Percentiles rank a stretch among this genome's conserved stretches.
Evolutionary conservation across 2,797 vertebrate genomes (phyloP).

Genomic region (Urocyon cinereoargenteus): DNA sequence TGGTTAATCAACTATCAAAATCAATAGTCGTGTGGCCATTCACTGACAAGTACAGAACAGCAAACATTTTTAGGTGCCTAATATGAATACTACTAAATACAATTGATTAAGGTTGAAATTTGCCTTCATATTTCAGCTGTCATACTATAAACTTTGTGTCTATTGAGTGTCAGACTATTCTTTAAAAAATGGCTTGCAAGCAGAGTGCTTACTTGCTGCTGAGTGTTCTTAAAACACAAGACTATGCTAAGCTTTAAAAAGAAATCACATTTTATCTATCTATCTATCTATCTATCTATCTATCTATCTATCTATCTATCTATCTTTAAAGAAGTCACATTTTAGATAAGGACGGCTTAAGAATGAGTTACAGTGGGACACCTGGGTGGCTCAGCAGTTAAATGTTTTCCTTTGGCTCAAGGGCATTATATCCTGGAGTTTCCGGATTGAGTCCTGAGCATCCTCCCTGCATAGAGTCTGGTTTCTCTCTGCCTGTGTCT

Average conservation of each 20-base stretch:
- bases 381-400: too few relatives aligned
- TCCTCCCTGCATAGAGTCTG: too few relatives aligned
- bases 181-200: neutral
- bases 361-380: too few relatives aligned
- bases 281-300: too few relatives aligned
- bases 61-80: neutral
- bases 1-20: constrained; percentile 70
- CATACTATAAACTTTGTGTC: neutral
- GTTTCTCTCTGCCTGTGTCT: too few relatives aligned
- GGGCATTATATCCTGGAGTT: too few relatives aligned
- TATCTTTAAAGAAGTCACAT: neutral
- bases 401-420: too few relatives aligned
- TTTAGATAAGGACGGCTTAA: neutral
- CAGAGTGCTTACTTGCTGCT: neutral
- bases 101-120: neutral
- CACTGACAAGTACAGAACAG: constrained; percentile 84
- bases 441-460: too few relatives aligned
- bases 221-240: neutral
- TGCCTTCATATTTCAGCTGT: neutral
- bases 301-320: too few relatives aligned
- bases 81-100: neutral
- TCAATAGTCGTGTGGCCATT: constrained; percentile 86
- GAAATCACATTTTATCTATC: neutral
- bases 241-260: neutral
- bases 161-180: neutral